These are phyloP conservation scores for Gymnorhina tibicen DNA, from an alignment of 2,113 vertebrate genomes.

Conservation along the genomic window DNA sequence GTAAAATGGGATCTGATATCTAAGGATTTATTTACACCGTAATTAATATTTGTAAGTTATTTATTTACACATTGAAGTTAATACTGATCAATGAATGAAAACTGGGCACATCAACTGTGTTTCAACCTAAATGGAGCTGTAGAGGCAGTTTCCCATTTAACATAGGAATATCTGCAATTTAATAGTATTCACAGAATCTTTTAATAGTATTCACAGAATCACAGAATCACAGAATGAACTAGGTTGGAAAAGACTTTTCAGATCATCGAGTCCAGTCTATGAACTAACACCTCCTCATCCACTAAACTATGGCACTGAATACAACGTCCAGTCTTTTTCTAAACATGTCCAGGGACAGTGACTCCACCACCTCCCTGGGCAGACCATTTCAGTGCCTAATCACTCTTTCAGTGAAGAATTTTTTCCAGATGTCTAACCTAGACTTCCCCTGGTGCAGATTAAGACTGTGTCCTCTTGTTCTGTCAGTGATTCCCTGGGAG, in stretches of 20 bases:
- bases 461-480: neutral
- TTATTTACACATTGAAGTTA: neutral
- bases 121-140: neutral
- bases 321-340: no score
- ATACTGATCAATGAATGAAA: neutral
- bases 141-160: neutral
- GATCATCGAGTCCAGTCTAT: neutral
- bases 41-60: neutral
- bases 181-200: neutral
- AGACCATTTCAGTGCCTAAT: neutral
- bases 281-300: neutral
- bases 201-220: no score
- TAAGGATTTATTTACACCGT: neutral
- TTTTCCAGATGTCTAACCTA: neutral
- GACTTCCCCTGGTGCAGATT: neutral
- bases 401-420: neutral
- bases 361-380: neutral
- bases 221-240: neutral
- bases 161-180: neutral
- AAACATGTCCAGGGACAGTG: neutral
- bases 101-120: neutral
- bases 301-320: neutral
- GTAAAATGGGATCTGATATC: neutral
- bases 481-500: neutral
- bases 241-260: neutral